Evolutionary conservation across 2,888 invertebrate genomes (phyloP).

Genomic region (Sisyra terminalis): DNA sequence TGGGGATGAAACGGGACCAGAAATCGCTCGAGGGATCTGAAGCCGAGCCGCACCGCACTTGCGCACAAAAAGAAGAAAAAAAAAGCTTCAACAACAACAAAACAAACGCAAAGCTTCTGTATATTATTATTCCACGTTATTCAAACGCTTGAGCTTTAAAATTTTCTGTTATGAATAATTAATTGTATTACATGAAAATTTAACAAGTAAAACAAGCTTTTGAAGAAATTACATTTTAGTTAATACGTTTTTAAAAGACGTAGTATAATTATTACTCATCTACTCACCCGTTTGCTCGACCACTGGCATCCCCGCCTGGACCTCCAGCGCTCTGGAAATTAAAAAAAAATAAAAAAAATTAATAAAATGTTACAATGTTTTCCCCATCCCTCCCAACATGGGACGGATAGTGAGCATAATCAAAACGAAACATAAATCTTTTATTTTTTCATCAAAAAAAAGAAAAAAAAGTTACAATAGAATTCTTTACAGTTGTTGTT

Average conservation of each 20-base stretch:
- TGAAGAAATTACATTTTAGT: neutral
- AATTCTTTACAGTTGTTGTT: neutral
- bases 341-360: conserved; percentile 37
- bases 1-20: too few relatives aligned
- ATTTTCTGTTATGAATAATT: too few relatives aligned
- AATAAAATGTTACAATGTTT: conserved; percentile 33
- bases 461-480: neutral
- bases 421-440: neutral
- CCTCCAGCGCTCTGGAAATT: conserved; percentile 75
- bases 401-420: conserved; percentile 12
- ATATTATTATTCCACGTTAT: too few relatives aligned
- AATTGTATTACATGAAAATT: too few relatives aligned
- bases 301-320: conserved; percentile 58
- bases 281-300: conserved; percentile 69
- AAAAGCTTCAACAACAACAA: too few relatives aligned
- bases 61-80: too few relatives aligned
- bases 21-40: too few relatives aligned
- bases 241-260: neutral
- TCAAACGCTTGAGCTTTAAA: too few relatives aligned
- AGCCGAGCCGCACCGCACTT: too few relatives aligned
- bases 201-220: conserved; percentile 6
- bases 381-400: conserved; percentile 24
- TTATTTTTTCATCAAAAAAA: conserved; percentile 1
- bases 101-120: too few relatives aligned
- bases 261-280: conserved; percentile 8